phyloP scores from a whole-genome alignment of 2,113 vertebrate species.

The Hemiscyllium ocellatum region DNA sequence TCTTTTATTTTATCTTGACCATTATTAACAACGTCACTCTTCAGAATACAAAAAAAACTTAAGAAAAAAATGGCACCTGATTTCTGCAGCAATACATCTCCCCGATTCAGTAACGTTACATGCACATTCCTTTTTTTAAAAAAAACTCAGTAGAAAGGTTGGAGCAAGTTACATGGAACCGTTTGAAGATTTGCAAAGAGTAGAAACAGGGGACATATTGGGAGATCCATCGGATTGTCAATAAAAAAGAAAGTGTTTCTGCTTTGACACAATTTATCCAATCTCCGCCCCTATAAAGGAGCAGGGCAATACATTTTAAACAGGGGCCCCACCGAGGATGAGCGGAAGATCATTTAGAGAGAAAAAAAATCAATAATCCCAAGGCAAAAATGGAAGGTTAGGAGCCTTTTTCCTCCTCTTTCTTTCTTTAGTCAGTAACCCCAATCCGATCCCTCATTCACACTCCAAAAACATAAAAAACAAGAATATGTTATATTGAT shows the following conservation, averaged over 20 bases:
- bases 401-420: not conserved
- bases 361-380: not conserved
- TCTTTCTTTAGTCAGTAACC: not conserved
- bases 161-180: conserved; percentile 14
- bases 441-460: not conserved
- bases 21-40: conserved; percentile 29
- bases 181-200: not conserved
- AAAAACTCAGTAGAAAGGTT: not conserved
- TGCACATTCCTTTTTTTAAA: not conserved
- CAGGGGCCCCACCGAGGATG: conserved; percentile 22
- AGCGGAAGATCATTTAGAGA: not conserved
- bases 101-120: not conserved
- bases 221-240: conserved; percentile 4
- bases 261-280: conserved; percentile 20
- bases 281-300: not conserved
- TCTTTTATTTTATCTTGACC: not conserved
- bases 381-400: not conserved
- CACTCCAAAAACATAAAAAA: not conserved
- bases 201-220: not conserved
- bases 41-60: conserved; percentile 6
- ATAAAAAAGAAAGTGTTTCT: conserved; percentile 30
- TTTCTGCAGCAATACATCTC: conserved; percentile 28
- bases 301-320: not conserved
- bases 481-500: not conserved
- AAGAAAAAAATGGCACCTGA: conserved; percentile 30